These are phyloP conservation scores for Falco novaeseelandiae DNA, from an alignment of 2,797 vertebrate species.

Conservation along the genomic window DNA sequence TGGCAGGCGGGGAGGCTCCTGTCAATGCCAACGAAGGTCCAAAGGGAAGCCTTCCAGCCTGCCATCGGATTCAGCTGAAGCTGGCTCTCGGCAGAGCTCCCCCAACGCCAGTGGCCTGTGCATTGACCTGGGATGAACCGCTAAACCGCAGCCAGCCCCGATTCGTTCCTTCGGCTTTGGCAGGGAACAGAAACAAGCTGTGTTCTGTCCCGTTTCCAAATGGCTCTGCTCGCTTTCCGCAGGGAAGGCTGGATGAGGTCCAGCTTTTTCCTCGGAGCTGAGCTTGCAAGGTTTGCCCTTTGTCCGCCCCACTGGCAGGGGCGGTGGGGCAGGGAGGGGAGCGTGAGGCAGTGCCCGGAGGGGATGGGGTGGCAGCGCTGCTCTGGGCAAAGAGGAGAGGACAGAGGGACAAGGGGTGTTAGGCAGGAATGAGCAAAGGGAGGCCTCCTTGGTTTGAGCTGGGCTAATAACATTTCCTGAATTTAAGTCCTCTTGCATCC, in stretches of 20 bases:
- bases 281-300: conserved; percentile 25
- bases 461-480: background rate
- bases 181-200: conserved; percentile 30
- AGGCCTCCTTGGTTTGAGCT: background rate
- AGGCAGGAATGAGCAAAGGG: background rate
- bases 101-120: background rate
- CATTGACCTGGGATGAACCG: conserved; percentile 2
- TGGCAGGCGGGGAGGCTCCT: background rate
- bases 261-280: background rate
- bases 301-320: background rate
- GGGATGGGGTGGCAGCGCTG: background rate
- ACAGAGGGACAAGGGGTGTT: background rate
- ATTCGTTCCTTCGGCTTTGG: background rate
- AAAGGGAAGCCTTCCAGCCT: background rate
- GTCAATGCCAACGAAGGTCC: background rate
- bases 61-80: background rate
- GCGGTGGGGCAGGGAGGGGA: background rate
- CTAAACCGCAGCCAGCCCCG: background rate
- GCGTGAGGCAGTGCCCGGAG: fast-evolving
- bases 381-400: background rate
- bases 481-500: background rate
- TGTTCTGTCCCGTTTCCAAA: conserved; percentile 2
- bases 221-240: background rate
- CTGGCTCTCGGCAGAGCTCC: background rate
- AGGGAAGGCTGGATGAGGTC: background rate